These are phyloP conservation scores for Podarcis cretensis DNA, from an alignment of 2,113 vertebrate species.

Conservation along the genomic window DNA sequence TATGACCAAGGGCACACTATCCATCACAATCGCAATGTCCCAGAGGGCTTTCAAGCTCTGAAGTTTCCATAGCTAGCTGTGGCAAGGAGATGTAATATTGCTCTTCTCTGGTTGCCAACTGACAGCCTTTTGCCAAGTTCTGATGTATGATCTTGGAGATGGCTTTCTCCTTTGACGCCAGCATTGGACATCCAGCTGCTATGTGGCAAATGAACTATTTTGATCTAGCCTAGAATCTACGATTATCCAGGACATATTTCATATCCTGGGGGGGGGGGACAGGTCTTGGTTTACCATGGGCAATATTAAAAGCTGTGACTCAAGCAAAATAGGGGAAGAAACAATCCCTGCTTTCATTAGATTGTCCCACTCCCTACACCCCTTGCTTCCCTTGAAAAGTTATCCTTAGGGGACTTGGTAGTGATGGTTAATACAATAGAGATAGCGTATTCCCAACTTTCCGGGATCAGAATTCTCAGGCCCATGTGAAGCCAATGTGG, in stretches of 20 bases:
- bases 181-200: background rate
- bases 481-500: too few species aligned
- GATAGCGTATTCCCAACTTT: background rate
- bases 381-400: background rate
- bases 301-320: background rate
- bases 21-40: background rate
- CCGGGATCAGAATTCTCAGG: background rate
- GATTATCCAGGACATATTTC: background rate
- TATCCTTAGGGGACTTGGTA: background rate
- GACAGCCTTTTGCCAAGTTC: background rate
- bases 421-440: background rate
- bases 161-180: background rate
- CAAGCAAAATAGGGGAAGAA: background rate
- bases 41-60: background rate
- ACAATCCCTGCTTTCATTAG: background rate
- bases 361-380: background rate
- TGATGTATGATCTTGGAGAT: constrained; percentile 4
- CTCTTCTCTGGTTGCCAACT: background rate
- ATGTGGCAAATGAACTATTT: background rate
- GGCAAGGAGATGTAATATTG: background rate
- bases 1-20: background rate
- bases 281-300: background rate
- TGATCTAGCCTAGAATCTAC: constrained; percentile 3
- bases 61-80: background rate
- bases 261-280: background rate